A percentile compares a stretch with the other conserved stretches of the same genome.
Conservation (phyloP, 2,113 vertebrate species). For the Mellivora capensis region DNA sequence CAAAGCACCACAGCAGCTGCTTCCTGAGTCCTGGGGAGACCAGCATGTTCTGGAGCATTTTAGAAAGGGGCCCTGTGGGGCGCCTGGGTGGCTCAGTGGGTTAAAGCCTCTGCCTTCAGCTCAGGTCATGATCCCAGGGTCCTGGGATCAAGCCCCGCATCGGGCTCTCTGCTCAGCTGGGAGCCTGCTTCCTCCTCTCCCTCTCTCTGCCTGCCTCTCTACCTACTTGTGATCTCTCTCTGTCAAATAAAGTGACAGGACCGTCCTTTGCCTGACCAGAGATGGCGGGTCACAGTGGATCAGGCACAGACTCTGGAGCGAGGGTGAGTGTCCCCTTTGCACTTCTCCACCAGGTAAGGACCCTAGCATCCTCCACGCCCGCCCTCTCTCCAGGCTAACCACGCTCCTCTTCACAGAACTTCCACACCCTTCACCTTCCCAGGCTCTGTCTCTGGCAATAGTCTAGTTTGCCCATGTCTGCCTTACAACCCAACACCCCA, state of each 20-base stretch:
- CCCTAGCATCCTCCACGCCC: fast-evolving
- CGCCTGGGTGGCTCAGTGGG: too few relatives aligned
- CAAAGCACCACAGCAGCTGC: neutral
- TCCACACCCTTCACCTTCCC: neutral
- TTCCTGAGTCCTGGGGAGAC: neutral
- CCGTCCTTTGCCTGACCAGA: neutral
- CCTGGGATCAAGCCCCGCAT: too few relatives aligned
- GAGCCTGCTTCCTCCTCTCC: too few relatives aligned
- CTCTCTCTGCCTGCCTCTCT: too few relatives aligned
- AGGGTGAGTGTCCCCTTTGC: neutral
- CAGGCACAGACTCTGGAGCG: neutral
- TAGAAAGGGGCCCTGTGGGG: neutral
- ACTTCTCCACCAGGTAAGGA: neutral
- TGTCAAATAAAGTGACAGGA: neutral
- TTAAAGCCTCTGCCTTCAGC: too few relatives aligned
- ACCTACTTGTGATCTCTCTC: too few relatives aligned
- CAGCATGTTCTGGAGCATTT: neutral
- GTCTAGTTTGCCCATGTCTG: neutral
- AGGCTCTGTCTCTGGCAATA: neutral
- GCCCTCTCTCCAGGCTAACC: neutral
- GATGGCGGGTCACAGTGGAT: fast-evolving
- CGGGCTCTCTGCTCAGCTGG: too few relatives aligned
- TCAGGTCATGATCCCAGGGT: too few relatives aligned
- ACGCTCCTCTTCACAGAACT: too few relatives aligned
- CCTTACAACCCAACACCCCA: neutral